phyloP scores from a whole-genome alignment of 2,888 invertebrate genomes.

The Adelphocoris suturalis region DNA sequence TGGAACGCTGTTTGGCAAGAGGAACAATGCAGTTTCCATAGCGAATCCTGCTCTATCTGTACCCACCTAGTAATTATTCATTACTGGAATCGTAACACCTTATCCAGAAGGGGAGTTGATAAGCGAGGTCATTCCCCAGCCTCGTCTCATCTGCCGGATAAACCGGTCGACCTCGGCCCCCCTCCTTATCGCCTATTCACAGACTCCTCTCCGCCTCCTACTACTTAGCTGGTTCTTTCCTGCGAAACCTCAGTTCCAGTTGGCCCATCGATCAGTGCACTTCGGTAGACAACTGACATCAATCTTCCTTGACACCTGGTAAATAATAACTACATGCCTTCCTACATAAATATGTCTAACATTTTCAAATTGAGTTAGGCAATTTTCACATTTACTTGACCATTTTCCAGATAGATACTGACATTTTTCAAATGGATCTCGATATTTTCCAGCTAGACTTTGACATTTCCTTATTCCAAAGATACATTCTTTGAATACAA shows the following conservation, averaged over 20 bases:
- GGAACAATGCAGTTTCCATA: no score
- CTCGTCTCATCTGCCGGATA: conserved; percentile 18
- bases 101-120: conserved; percentile 46
- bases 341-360: no score
- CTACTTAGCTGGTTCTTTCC: background rate
- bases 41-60: no score
- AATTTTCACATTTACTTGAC: no score
- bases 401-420: no score
- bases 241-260: background rate
- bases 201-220: background rate
- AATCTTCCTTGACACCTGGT: background rate
- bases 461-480: no score
- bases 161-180: conserved; percentile 48
- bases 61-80: no score
- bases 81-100: background rate
- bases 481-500: no score
- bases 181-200: conserved; percentile 7
- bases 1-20: no score
- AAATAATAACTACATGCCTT: background rate
- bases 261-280: background rate
- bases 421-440: no score
- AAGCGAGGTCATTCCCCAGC: conserved; percentile 40
- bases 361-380: no score
- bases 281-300: background rate
- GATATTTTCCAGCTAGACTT: no score